These are phyloP conservation scores for Choristoneura fumiferana DNA, from an alignment of 1,140 invertebrate species.

Conservation along the genomic window DNA sequence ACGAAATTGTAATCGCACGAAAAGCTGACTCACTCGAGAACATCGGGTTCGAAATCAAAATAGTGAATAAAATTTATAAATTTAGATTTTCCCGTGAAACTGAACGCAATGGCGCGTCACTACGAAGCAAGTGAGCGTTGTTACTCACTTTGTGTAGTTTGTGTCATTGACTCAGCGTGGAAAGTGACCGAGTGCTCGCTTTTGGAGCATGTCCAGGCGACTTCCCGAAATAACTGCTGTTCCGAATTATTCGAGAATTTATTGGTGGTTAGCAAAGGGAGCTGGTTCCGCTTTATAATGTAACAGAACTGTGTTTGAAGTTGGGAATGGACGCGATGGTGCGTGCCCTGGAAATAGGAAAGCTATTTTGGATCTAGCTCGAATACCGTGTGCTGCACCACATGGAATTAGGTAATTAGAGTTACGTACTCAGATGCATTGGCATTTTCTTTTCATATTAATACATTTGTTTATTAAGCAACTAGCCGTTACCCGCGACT, in stretches of 20 bases:
- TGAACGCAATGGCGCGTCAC: conserved; percentile 1
- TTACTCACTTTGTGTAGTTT: conserved; percentile 34
- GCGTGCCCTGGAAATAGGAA: conserved; percentile 16
- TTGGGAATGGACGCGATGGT: neutral
- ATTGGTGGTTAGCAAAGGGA: conserved; percentile 30
- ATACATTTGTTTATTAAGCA: too few species aligned
- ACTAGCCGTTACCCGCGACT: too few species aligned
- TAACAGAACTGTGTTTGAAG: conserved; percentile 15
- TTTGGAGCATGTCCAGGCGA: conserved; percentile 70
- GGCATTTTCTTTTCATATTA: too few species aligned
- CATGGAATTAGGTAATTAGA: too few species aligned
- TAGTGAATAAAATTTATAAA: conserved; percentile 27
- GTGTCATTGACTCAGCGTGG: conserved; percentile 61
- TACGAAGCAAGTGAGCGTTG: conserved; percentile 2
- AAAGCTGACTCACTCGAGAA: conserved; percentile 4
- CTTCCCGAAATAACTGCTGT: conserved; percentile 68
- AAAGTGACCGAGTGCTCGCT: conserved; percentile 60
- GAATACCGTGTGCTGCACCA: neutral
- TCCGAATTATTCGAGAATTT: conserved; percentile 54
- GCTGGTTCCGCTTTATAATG: conserved; percentile 17
- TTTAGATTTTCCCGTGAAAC: conserved; percentile 43
- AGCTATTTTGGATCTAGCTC: conserved; percentile 6
- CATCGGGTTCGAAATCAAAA: conserved; percentile 15
- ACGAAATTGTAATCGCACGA: neutral
- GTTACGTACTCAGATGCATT: too few species aligned